These are phyloP conservation scores for Scopus umbretta DNA, from an alignment of 2,113 vertebrate species.

Conservation along the genomic window DNA sequence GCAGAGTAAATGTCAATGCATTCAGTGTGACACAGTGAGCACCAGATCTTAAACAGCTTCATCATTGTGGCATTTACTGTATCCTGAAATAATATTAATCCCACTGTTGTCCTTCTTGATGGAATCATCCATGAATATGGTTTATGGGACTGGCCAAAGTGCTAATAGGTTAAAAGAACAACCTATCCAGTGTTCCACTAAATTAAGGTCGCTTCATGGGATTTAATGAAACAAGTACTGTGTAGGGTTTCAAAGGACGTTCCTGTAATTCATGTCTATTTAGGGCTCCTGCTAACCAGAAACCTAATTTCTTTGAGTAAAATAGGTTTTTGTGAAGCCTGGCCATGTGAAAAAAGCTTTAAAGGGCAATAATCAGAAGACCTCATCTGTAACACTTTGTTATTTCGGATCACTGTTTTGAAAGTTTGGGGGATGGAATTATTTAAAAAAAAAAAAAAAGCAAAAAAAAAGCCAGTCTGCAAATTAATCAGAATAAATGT, in stretches of 20 bases:
- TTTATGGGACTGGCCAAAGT: constrained; percentile 82
- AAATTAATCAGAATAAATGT: constrained; percentile 39
- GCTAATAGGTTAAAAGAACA: constrained; percentile 83
- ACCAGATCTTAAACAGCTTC: constrained; percentile 80
- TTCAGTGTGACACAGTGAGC: constrained; percentile 80
- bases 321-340: constrained; percentile 77
- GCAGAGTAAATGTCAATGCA: constrained; percentile 91
- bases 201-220: constrained; percentile 82
- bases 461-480: background rate
- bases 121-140: constrained; percentile 83
- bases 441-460: background rate
- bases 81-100: constrained; percentile 83
- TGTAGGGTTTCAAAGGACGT: constrained; percentile 77
- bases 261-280: constrained; percentile 84
- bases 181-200: constrained; percentile 78
- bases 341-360: constrained; percentile 71
- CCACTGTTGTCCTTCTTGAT: constrained; percentile 81
- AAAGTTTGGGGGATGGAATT: constrained; percentile 46
- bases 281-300: constrained; percentile 81
- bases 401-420: constrained; percentile 70
- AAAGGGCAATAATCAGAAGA: constrained; percentile 76
- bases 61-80: constrained; percentile 83
- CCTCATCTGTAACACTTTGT: constrained; percentile 71
- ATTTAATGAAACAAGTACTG: constrained; percentile 81
- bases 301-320: constrained; percentile 81